Conservation (phyloP, 2,113 vertebrate genomes). For the Ophthalmolycus amberensis region DNA sequence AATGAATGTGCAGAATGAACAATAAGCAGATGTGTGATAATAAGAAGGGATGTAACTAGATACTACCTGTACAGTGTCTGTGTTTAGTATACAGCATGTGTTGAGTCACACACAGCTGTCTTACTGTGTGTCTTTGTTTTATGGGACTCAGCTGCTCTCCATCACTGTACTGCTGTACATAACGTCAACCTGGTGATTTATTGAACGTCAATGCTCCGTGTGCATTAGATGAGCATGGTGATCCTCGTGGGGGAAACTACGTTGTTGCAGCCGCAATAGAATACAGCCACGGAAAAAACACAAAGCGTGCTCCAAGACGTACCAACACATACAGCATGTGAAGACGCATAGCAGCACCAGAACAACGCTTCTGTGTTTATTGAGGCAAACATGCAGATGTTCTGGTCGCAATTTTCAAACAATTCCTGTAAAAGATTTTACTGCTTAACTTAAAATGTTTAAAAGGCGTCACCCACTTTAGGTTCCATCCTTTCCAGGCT, state of each 20-base stretch:
- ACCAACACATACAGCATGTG: background rate
- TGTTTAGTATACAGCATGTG: background rate
- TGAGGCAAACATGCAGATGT: constrained; percentile 41
- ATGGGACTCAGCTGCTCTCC: background rate
- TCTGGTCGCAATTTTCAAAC: constrained; percentile 30
- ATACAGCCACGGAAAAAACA: background rate
- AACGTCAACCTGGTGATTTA: background rate
- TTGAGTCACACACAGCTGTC: background rate
- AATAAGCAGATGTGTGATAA: background rate
- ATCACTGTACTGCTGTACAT: background rate
- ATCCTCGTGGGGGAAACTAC: background rate
- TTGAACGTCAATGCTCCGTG: background rate
- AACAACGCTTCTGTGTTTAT: constrained; percentile 6
- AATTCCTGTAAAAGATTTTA: constrained; percentile 40
- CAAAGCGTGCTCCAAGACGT: background rate
- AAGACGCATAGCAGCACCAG: background rate
- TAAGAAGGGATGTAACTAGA: background rate
- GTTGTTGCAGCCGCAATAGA: background rate
- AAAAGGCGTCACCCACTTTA: constrained; percentile 34
- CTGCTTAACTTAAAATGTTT: constrained; percentile 35
- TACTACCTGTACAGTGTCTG: too few species aligned
- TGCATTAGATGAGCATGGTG: background rate
- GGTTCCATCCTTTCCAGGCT: constrained; percentile 46
- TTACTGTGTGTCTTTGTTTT: background rate
- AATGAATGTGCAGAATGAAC: background rate